Evolutionary conservation across 2,888 invertebrate genomes (phyloP), one percentile per base, ranked within the genome.

Genomic region (Schizotus pectinicornis): DNA sequence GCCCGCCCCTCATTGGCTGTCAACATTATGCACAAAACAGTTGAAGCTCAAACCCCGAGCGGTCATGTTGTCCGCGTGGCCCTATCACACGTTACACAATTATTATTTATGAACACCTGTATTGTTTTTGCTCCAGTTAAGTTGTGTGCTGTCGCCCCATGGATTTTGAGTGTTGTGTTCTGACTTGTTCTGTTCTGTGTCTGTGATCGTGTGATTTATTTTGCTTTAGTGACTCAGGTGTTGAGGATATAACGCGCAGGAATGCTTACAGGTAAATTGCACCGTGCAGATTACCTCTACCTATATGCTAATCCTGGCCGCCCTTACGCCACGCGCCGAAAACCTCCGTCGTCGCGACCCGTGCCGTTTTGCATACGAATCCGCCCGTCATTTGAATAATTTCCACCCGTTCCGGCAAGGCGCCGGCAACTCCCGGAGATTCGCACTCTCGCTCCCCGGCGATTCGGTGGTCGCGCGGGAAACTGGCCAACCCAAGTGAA

Each of bases 1-100:
- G 72, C 75, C 78, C 78, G 79, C 78, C 79, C 78, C 79, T 78
- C 77, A 77, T 78, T 78, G 78, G 77, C 78, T 77, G 76, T 78
- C 77, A 78, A 77, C 76, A 77, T 76, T 77, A 79, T 75, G 77
- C 77, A 78, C 75, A 77, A 78, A 77, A 77, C 79, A 80, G 80
- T 80, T 75, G 76, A 79, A 79, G 79, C 74, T 74, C 75, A 74
- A 76, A 77, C 75, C 72, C 73, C 77, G 77, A 74, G 74, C 76
- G 76, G 78, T 77, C 73, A 80, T 77, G 79, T 79, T 79, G 79
- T 77, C 75, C 76, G 76, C 75, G 76, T 72, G 72, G 74, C 73
- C 74, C 73, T 70, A 70, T 73, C 72, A 71, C 77, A 77, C 76
- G 77, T 75, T 68, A 67, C 68, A 68, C 55, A 54, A 37, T 59